Base-by-base conservation (phyloP, 1,140 invertebrate genomes). In the Platyscapa corneri region DNA sequence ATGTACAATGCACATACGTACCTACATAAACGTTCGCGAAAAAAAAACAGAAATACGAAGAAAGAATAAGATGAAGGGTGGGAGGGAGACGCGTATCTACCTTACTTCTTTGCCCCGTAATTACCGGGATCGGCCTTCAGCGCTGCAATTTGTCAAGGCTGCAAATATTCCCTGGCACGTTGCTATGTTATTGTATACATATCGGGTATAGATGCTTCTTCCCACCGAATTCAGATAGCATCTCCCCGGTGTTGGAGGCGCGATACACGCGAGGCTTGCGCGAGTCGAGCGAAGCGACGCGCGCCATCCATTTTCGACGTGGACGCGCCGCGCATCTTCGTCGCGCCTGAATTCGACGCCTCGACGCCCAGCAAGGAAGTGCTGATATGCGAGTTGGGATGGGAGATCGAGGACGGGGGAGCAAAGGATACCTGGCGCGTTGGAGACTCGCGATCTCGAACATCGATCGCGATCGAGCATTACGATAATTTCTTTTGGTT, bases 121-220 rank as follows among this genome's bases (percentile, higher is more conserved):
- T 93, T 93, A 93, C 92, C 90, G 87, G 89, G 90, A 88, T 91
- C 92, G 91, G 91, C 91, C 91, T 92, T 93, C 92, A 91, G 89
- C 91, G 89, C 89, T 88, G 93, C 92, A 92, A 93, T 93, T 93
- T 93, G 92, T 93, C 92, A 93, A 93, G 92, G 92, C 91, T 93
- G 91, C 91, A 92, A n/a, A 93, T 92, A 92, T 92, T 92, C 64
- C 42, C 23, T 60, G 18, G 65, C 77, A 27, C 64, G 18, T 88
- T 87, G 88, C 90, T 91, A 90, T 91, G 90, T 90, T 91, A 92
- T 92, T 92, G 90, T 92, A 77, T 37, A 83, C 82, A 67, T 75
- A 86, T 83, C 77, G 70, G 30, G 37, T 80, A 82, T 76, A 77
- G 76, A 78, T 81, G 74, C 81, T 82, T 78, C 74, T 80, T 88